A percentile compares a stretch with the other conserved stretches of the same genome.
Evolutionary conservation across 2,797 vertebrate genomes (phyloP).

Genomic region (Chanos chanos): DNA sequence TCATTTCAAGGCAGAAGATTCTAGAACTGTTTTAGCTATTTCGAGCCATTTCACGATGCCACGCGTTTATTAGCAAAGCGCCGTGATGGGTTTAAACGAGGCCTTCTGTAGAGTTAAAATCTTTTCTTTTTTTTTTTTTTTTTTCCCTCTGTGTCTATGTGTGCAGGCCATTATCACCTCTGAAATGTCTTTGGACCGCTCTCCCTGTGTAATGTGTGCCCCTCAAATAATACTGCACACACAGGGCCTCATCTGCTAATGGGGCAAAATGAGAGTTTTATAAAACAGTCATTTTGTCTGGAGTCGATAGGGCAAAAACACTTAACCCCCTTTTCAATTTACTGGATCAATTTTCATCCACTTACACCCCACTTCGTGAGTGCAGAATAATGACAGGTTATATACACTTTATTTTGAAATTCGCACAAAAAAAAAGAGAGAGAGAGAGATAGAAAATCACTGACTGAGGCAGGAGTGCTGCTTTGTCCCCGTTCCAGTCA

Average conservation of each 20-base stretch:
- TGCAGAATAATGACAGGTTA: constrained; percentile 94
- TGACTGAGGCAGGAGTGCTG: constrained; percentile 67
- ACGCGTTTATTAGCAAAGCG: constrained; percentile 52
- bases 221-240: constrained; percentile 75
- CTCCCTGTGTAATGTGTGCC: constrained; percentile 65
- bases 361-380: constrained; percentile 83
- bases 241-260: constrained; percentile 86
- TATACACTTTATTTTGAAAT: constrained; percentile 92
- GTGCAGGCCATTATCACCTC: constrained; percentile 64
- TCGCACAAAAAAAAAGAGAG: constrained; percentile 67
- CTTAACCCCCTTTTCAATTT: constrained; percentile 87
- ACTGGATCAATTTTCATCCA: constrained; percentile 93
- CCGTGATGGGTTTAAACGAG: constrained; percentile 52
- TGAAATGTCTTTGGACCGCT: constrained; percentile 65
- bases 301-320: constrained; percentile 90
- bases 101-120: constrained; percentile 60
- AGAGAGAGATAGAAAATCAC: constrained; percentile 65
- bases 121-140: constrained; percentile 44
- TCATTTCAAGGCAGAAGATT: constrained; percentile 60
- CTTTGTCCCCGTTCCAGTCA: constrained; percentile 71
- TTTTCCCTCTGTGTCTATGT: constrained; percentile 27
- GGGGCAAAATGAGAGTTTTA: constrained; percentile 88
- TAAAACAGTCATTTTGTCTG: constrained; percentile 82
- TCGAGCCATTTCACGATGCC: constrained; percentile 42
- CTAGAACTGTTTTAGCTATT: constrained; percentile 43